A percentile compares a stretch with the other conserved stretches of the same genome.
These are phyloP conservation scores for Parnassius smintheus DNA, from an alignment of 2,888 invertebrate species.

Conservation along the genomic window DNA sequence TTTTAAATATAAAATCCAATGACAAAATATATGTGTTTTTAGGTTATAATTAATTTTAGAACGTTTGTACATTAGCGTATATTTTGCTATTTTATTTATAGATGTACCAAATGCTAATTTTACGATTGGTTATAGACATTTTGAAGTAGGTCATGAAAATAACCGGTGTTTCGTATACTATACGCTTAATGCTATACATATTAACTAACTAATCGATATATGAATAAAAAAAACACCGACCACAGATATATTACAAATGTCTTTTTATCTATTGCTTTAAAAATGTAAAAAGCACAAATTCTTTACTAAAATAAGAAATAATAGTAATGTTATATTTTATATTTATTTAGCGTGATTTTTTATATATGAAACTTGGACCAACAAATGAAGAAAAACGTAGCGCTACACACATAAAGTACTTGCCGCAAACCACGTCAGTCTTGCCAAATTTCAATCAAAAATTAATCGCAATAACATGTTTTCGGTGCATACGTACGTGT, in stretches of 20 bases:
- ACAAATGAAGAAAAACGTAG: no score
- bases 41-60: slow-evolving; percentile 17
- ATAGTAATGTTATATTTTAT: neutral
- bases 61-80: slow-evolving; percentile 25
- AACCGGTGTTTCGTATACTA: no score
- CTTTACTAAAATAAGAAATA: neutral
- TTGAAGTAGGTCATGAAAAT: neutral
- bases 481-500: no score
- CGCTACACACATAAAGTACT: no score
- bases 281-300: slow-evolving; percentile 2
- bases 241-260: neutral
- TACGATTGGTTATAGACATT: neutral
- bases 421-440: no score
- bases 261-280: neutral
- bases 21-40: neutral
- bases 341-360: neutral
- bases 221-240: neutral
- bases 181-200: no score
- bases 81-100: slow-evolving; percentile 20
- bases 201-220: neutral
- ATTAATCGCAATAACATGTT: no score
- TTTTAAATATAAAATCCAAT: no score
- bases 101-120: neutral
- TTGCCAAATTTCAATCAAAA: no score
- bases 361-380: no score